These are phyloP conservation scores for Drosophila subpulchrella DNA, from an alignment of 1,140 invertebrate genomes.

Conservation along the genomic window DNA sequence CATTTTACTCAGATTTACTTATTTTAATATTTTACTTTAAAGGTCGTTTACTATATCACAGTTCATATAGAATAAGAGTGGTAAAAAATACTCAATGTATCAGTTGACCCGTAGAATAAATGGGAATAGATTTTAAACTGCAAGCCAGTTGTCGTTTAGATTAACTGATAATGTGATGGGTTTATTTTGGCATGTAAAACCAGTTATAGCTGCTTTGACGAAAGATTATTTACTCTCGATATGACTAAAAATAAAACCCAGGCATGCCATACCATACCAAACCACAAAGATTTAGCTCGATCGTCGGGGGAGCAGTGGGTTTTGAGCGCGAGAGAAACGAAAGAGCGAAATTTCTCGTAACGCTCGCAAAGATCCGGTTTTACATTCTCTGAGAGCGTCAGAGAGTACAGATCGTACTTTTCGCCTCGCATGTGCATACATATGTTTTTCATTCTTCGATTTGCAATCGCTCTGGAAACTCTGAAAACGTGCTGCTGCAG, in stretches of 20 bases:
- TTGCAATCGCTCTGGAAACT: constrained; percentile 5
- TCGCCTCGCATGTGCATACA: constrained; percentile 4
- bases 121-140: not conserved
- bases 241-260: constrained; percentile 3
- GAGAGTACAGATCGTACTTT: constrained; percentile 8
- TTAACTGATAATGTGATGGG: not conserved
- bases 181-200: not conserved
- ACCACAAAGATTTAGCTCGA: not conserved
- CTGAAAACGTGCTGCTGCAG: not conserved
- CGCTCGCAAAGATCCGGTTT: constrained; percentile 14
- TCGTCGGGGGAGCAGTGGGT: not conserved
- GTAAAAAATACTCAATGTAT: no score
- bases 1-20: no score
- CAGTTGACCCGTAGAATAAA: not conserved
- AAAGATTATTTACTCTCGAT: constrained; percentile 20
- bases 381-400: not conserved
- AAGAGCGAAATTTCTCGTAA: not conserved
- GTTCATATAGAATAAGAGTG: no score
- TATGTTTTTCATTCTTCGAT: constrained; percentile 13
- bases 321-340: constrained; percentile 2
- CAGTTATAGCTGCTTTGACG: constrained; percentile 12
- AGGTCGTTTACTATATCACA: no score
- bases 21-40: no score
- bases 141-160: not conserved
- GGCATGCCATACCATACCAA: not conserved